Evolutionary conservation across 2,888 invertebrate species (phyloP).

Genomic region (Amphipoea lucens): DNA sequence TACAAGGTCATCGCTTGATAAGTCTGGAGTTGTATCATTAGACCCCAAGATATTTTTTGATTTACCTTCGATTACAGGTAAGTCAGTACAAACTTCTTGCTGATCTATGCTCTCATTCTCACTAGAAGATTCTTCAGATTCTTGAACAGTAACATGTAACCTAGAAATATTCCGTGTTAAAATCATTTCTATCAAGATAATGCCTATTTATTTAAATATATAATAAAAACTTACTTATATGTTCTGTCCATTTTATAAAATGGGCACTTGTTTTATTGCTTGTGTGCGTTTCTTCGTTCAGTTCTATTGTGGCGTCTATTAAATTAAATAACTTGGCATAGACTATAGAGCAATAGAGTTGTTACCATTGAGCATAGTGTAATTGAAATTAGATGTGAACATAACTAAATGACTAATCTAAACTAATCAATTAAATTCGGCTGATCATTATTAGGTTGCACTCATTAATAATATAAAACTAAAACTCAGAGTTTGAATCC

Average conservation of each 20-base stretch:
- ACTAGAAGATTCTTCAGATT: neutral
- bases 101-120: neutral
- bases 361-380: neutral
- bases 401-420: neutral
- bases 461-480: neutral
- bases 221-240: neutral
- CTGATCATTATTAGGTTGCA: neutral
- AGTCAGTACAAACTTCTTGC: neutral
- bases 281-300: neutral
- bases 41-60: neutral
- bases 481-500: neutral
- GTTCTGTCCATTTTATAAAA: neutral
- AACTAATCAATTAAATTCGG: neutral
- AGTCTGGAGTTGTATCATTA: neutral
- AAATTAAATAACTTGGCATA: neutral
- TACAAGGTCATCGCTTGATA: neutral
- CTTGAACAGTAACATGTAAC: neutral
- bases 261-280: neutral
- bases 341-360: too few species aligned
- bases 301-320: neutral
- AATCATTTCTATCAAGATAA: neutral
- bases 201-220: neutral
- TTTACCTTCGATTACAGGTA: neutral
- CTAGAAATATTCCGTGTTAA: neutral
- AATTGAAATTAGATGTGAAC: neutral